A percentile compares a stretch with the other conserved stretches of the same genome.
Evolutionary conservation across 2,797 vertebrate species (phyloP).

Genomic region (Rachycentron canadum): DNA sequence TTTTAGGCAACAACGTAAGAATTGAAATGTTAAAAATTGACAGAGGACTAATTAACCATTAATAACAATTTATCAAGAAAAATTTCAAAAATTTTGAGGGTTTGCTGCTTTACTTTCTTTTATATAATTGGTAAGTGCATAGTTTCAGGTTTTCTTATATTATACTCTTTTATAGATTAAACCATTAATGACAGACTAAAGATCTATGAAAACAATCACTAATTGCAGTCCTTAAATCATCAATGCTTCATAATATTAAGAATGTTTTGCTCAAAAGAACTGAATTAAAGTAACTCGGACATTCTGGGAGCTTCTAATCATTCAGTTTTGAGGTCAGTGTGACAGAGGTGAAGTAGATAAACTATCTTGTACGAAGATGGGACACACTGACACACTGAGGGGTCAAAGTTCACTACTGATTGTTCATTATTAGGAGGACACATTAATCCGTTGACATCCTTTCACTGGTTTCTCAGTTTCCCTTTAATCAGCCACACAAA

Average conservation of each 20-base stretch:
- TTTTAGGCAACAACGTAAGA: too few relatives aligned
- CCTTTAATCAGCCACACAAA: slow-evolving; percentile 29
- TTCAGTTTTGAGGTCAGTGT: slow-evolving; percentile 40
- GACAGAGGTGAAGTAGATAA: slow-evolving; percentile 53
- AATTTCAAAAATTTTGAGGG: too few relatives aligned
- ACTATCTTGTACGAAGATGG: background rate
- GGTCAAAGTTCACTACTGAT: slow-evolving; percentile 52
- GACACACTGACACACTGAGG: background rate
- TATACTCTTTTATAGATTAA: too few relatives aligned
- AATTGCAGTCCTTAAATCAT: too few relatives aligned
- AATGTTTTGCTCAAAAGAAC: too few relatives aligned
- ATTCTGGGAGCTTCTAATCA: slow-evolving; percentile 1
- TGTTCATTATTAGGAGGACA: background rate
- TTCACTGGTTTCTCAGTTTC: slow-evolving; percentile 11
- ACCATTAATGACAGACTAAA: too few relatives aligned
- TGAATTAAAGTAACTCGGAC: background rate
- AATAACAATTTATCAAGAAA: too few relatives aligned
- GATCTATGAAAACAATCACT: too few relatives aligned
- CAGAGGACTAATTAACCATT: too few relatives aligned
- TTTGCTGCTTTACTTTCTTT: background rate
- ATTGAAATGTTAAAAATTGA: too few relatives aligned
- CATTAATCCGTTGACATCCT: background rate
- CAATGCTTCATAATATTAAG: too few relatives aligned
- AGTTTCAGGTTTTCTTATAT: background rate
- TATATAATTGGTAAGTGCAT: too few relatives aligned